Evolutionary conservation across 2,113 vertebrate species (phyloP).

Genomic region (Potamarius usumacintae): DNA sequence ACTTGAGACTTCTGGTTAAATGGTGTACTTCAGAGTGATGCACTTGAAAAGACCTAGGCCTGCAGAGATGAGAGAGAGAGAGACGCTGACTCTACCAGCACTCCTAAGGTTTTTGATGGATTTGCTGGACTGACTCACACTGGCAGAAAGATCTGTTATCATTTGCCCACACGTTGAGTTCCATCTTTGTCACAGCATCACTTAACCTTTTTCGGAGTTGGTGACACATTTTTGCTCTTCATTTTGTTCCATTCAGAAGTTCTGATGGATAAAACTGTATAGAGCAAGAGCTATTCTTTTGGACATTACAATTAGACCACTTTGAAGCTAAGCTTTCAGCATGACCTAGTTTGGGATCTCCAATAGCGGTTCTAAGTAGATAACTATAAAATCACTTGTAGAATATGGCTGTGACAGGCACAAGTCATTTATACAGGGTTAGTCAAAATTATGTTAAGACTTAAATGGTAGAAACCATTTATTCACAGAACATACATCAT

Average conservation of each 20-base stretch:
- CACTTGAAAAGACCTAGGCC: conserved; percentile 36
- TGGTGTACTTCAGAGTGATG: conserved; percentile 18
- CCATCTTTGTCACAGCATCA: conserved; percentile 10
- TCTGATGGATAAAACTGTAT: not conserved
- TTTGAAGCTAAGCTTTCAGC: not conserved
- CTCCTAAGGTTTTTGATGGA: conserved; percentile 31
- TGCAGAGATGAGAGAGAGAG: not conserved
- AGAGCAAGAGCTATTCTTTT: not conserved
- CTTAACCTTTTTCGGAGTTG: conserved; percentile 12
- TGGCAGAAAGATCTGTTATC: conserved; percentile 36
- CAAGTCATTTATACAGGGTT: too few species aligned
- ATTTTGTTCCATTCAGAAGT: not conserved
- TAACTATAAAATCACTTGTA: not conserved
- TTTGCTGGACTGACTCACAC: conserved; percentile 23
- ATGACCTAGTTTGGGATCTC: not conserved
- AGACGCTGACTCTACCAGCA: not conserved
- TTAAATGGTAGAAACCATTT: too few species aligned
- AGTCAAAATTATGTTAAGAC: too few species aligned
- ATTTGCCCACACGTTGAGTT: conserved; percentile 37
- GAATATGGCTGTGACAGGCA: not conserved
- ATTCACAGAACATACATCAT: too few species aligned
- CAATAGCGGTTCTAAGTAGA: not conserved
- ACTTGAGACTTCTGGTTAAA: not conserved
- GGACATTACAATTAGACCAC: not conserved
- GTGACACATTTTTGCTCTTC: not conserved